Evolutionary conservation across 2,113 vertebrate genomes (phyloP).

Genomic region (Chaetops frenatus): DNA sequence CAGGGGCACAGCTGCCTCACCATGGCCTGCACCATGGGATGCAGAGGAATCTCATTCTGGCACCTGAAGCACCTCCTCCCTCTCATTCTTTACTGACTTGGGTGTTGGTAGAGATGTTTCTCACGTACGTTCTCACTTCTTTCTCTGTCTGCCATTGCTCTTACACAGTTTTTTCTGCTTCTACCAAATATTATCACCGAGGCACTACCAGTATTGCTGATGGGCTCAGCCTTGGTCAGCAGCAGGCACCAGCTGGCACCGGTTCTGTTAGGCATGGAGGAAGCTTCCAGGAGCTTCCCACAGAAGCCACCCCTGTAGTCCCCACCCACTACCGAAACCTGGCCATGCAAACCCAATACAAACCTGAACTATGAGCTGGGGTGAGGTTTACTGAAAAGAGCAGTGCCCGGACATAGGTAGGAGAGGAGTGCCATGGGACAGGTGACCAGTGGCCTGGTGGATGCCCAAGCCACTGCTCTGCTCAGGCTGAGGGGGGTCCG

Average conservation of each 20-base stretch:
- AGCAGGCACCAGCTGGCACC: fast-evolving
- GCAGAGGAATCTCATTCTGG: background rate
- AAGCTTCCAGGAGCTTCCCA: background rate
- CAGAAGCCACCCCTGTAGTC: background rate
- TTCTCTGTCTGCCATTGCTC: background rate
- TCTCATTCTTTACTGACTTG: background rate
- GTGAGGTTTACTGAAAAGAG: background rate
- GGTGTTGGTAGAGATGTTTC: background rate
- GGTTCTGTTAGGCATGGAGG: background rate
- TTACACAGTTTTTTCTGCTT: background rate
- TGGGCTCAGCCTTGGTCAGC: background rate
- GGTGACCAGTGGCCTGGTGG: background rate
- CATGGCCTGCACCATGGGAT: background rate
- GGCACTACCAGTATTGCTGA: background rate
- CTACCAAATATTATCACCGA: background rate
- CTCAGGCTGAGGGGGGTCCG: background rate
- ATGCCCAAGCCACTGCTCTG: fast-evolving
- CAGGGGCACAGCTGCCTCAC: background rate
- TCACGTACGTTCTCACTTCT: background rate
- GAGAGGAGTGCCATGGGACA: fast-evolving
- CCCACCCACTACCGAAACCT: background rate
- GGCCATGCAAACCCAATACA: background rate
- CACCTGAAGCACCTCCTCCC: background rate
- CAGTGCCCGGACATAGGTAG: too few relatives aligned
- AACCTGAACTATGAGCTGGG: background rate